Percentiles rank a stretch among this genome's conserved stretches.
These are phyloP conservation scores for Cyaniris semiargus DNA, from an alignment of 2,888 invertebrate species.

Conservation along the genomic window DNA sequence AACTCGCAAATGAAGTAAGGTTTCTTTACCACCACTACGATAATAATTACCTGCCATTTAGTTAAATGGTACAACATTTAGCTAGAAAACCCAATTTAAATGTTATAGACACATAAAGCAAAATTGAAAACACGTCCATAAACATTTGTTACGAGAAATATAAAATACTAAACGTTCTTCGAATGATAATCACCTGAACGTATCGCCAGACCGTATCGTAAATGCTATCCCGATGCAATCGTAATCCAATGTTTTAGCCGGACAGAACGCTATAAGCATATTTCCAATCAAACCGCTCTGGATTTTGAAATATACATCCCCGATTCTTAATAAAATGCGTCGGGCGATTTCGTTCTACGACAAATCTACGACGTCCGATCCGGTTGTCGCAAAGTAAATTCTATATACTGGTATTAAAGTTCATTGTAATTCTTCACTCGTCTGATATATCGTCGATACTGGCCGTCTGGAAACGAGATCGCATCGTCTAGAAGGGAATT, in stretches of 20 bases:
- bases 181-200: conserved; percentile 26
- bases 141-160: conserved; percentile 15
- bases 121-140: not conserved
- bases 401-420: conserved; percentile 22
- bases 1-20: not conserved
- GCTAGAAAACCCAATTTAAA: not conserved
- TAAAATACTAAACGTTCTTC: conserved; percentile 23
- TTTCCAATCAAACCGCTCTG: conserved; percentile 73
- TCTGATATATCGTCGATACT: conserved; percentile 42
- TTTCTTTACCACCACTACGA: not conserved
- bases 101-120: conserved; percentile 1
- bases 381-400: conserved; percentile 36
- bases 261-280: conserved; percentile 66
- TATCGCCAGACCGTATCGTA: conserved; percentile 21
- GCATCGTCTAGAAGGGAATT: conserved; percentile 60
- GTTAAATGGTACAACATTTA: not conserved
- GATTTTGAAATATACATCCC: conserved; percentile 63
- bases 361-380: conserved; percentile 39
- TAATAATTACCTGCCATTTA: not conserved
- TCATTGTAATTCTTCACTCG: not conserved
- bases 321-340: conserved; percentile 75
- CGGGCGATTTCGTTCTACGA: conserved; percentile 56
- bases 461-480: conserved; percentile 52
- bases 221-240: conserved; percentile 55
- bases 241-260: conserved; percentile 60